Conservation (phyloP, 1,140 invertebrate species). For the Drosophila nebulosa region DNA sequence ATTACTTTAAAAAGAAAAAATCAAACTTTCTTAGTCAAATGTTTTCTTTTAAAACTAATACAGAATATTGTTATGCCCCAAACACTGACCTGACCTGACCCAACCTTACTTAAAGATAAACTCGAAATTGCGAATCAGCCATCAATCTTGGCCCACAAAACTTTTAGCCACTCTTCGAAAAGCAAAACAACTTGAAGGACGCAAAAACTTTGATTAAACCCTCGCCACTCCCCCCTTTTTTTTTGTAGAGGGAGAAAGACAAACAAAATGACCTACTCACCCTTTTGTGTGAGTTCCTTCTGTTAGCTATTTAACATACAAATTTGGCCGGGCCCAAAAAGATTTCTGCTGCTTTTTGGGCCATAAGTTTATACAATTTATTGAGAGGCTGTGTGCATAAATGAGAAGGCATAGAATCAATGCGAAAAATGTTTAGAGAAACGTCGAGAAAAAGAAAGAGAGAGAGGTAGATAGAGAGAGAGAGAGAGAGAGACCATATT, state of each 20-base stretch:
- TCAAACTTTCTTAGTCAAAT: not conserved
- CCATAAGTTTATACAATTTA: constrained; percentile 51
- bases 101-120: constrained; percentile 22
- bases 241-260: not conserved
- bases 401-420: constrained; percentile 36
- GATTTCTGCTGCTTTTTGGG: not conserved
- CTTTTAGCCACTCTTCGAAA: constrained; percentile 24
- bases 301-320: constrained; percentile 51
- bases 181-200: constrained; percentile 28
- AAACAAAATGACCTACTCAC: not conserved
- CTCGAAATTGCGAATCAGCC: constrained; percentile 11
- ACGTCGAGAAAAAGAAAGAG: not conserved
- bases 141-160: constrained; percentile 31
- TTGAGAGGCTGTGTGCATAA: constrained; percentile 37
- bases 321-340: constrained; percentile 20
- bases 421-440: constrained; percentile 19
- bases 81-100: constrained; percentile 40
- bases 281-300: not conserved
- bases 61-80: not conserved
- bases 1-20: not conserved
- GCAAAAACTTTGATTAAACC: constrained; percentile 42
- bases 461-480: not conserved
- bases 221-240: not conserved
- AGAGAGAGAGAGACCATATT: constrained; percentile 16
- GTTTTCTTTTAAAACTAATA: not conserved